A percentile compares a stretch with the other conserved stretches of the same genome.
phyloP scores from a whole-genome alignment of 1,140 invertebrate genomes.

The Aradophagus sp. region DNA sequence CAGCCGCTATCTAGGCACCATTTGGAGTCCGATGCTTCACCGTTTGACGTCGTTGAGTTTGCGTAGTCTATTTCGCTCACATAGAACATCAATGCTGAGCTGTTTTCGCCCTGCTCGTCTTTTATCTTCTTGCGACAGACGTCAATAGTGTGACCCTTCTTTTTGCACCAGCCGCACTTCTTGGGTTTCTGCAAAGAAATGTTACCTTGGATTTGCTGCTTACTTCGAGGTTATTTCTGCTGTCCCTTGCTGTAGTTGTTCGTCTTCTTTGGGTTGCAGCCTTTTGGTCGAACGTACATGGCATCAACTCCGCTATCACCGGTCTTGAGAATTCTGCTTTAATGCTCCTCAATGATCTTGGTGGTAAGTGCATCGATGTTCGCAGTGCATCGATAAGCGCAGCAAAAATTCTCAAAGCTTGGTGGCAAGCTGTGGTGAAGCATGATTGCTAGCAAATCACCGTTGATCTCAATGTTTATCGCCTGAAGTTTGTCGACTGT shows the following conservation, averaged over 20 bases:
- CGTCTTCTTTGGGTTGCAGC: background rate
- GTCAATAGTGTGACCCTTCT: background rate
- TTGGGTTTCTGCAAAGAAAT: too few species aligned
- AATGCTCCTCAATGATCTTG: constrained; percentile 19
- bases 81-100: too few species aligned
- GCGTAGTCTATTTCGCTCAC: too few species aligned
- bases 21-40: background rate
- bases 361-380: constrained; percentile 6
- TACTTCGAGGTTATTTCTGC: too few species aligned
- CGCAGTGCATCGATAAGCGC: constrained; percentile 6
- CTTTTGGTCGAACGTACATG: constrained; percentile 6
- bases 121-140: constrained; percentile 13
- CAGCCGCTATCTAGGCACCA: constrained; percentile 36
- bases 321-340: background rate
- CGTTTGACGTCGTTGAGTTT: background rate
- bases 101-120: background rate
- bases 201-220: too few species aligned
- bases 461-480: constrained; percentile 37
- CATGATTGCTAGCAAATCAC: constrained; percentile 21
- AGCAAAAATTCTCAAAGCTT: constrained; percentile 23
- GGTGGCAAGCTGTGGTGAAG: constrained; percentile 14
- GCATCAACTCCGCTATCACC: background rate
- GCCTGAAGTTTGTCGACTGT: constrained; percentile 26
- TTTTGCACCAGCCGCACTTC: constrained; percentile 7
- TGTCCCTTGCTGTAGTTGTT: background rate